Base-by-base conservation (phyloP, 1,140 invertebrate species). In the Drosophila tropicalis region DNA sequence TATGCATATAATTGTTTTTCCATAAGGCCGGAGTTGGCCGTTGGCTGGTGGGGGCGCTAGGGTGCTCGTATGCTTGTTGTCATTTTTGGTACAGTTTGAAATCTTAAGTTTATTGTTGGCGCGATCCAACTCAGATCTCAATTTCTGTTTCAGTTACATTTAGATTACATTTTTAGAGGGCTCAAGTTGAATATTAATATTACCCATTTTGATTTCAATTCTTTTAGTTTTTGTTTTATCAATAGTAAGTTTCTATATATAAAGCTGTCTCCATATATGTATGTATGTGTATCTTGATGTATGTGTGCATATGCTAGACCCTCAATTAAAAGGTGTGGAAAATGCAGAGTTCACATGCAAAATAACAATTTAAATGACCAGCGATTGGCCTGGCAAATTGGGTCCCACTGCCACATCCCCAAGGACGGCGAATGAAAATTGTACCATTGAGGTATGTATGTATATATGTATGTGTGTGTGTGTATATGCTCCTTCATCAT, bases 241-340 rank as follows among this genome's bases (percentile, higher is more conserved):
- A 9, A 51, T 19, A 22, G 19, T 51, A 51, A 19, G 19, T 51
- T 51, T 22, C 15, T 47, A 44, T 44, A 7, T 15, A 44, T 15
- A 39, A 39, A 13, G 3, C 12, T 22, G 1, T 22, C 9, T 51
- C 5, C 19, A 51, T 0, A 22, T 51, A 6, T 47, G 15, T 44
- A 5, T 44, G 17, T 19, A 15, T 41, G 5, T 41, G 4, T 41
- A n/a, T n/a, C 2, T 13, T 0, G 2, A 5, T n/a, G 3, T 41
- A 13, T 41, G n/a, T 41, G n/a, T 41, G 12, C 15, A 47, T 34
- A 9, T 22, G 9, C 17, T 22, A 47, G 61, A 55, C 66, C 73
- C 68, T 77, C 73, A 85, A 85, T 85, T 85, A 85, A 81, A 83
- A 85, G 81, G 81, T 85, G 81, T 85, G 81, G 81, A 85, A 85